Evolutionary conservation across 1,140 invertebrate species (phyloP).

Genomic region (Armadillidium nasatum): DNA sequence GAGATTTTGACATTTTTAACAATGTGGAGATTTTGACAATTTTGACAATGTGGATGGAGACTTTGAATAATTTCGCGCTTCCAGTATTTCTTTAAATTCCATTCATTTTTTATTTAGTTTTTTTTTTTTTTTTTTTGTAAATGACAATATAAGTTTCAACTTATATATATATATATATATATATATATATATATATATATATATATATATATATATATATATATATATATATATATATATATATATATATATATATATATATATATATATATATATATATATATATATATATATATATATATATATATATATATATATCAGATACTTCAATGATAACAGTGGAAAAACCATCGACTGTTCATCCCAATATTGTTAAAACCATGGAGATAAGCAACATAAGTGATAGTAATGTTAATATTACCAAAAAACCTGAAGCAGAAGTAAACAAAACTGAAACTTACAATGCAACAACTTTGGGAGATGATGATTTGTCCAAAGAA

Average conservation of each 20-base stretch:
- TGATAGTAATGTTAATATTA: conserved; percentile 33
- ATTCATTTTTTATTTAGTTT: too few species aligned
- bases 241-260: neutral
- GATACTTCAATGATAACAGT: too few species aligned
- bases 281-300: conserved; percentile 15
- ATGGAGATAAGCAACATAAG: conserved; percentile 26
- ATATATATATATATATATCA: conserved; percentile 16
- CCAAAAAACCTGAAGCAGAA: conserved; percentile 12
- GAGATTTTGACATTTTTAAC: too few species aligned
- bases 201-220: too few species aligned
- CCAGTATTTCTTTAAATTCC: too few species aligned
- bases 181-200: neutral
- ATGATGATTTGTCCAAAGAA: neutral
- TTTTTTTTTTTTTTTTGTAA: too few species aligned
- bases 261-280: conserved; percentile 15
- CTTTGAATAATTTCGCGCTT: too few species aligned
- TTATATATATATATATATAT: conserved; percentile 13
- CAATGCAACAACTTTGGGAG: neutral
- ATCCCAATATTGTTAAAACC: conserved; percentile 14
- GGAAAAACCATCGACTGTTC: conserved; percentile 10
- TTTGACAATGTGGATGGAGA: too few species aligned
- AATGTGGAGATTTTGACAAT: too few species aligned
- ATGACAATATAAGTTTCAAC: too few species aligned
- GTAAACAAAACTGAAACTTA: neutral
- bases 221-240: too few species aligned